phyloP scores from a whole-genome alignment of 2,113 vertebrate genomes.

The Lophotis ruficrista region DNA sequence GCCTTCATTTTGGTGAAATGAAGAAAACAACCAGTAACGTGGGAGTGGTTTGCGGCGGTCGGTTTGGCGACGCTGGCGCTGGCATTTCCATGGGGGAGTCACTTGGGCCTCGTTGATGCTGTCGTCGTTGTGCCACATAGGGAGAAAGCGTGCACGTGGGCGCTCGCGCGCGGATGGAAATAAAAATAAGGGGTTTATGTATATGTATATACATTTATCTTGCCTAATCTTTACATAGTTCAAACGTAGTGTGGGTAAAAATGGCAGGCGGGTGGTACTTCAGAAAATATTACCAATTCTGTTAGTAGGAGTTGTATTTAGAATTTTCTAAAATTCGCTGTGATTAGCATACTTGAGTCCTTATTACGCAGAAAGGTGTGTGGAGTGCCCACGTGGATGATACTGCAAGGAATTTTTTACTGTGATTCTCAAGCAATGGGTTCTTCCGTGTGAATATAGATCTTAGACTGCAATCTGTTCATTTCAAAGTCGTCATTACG shows the following conservation, averaged over 20 bases:
- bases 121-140: fast-evolving
- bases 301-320: fast-evolving
- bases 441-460: background rate
- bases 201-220: fast-evolving
- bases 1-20: fast-evolving
- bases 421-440: background rate
- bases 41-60: too few species aligned
- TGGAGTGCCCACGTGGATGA: fast-evolving
- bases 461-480: background rate
- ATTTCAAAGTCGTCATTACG: background rate
- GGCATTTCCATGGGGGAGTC: too few species aligned
- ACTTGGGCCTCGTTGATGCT: fast-evolving
- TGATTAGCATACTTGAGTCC: background rate
- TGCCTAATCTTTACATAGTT: fast-evolving
- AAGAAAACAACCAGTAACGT: fast-evolving
- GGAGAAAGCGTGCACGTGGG: background rate
- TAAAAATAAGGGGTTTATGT: fast-evolving
- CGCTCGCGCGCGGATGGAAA: fast-evolving
- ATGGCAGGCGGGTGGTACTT: background rate
- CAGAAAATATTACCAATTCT: fast-evolving
- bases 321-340: background rate
- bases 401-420: background rate
- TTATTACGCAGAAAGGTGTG: too few species aligned
- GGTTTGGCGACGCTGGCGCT: too few species aligned
- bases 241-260: too few species aligned